Conservation (phyloP, 2,888 invertebrate species). For the Bellardia bayeri region DNA sequence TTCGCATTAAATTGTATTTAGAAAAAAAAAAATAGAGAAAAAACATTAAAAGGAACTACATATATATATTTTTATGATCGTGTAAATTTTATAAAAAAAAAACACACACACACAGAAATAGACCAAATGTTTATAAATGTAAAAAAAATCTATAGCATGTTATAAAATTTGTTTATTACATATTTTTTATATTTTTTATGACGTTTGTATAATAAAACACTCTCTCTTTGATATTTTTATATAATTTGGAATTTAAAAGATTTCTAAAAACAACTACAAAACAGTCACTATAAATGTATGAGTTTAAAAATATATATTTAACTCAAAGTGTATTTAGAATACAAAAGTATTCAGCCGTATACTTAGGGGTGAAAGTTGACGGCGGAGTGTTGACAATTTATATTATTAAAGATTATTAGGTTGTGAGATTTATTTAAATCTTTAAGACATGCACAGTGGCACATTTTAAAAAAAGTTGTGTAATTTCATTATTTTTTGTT, state of each 20-base stretch:
- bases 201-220: not conserved
- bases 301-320: not conserved
- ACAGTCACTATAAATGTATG: not conserved
- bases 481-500: too few species aligned
- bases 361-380: slow-evolving; percentile 15
- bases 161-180: slow-evolving; percentile 13
- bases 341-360: not conserved
- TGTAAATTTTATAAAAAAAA: not conserved
- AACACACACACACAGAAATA: too few species aligned
- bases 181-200: not conserved
- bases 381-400: not conserved
- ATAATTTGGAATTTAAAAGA: slow-evolving; percentile 21
- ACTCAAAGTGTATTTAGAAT: not conserved
- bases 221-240: not conserved
- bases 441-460: too few species aligned
- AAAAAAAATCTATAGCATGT: slow-evolving; percentile 7
- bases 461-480: too few species aligned
- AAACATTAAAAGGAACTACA: slow-evolving; percentile 21
- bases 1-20: not conserved
- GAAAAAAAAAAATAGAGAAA: not conserved
- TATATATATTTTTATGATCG: not conserved
- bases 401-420: too few species aligned
- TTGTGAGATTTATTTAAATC: too few species aligned
- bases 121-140: not conserved
- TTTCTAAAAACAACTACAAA: not conserved